These are phyloP conservation scores for Drosophila subquinaria DNA, from an alignment of 2,888 invertebrate species.

Conservation along the genomic window DNA sequence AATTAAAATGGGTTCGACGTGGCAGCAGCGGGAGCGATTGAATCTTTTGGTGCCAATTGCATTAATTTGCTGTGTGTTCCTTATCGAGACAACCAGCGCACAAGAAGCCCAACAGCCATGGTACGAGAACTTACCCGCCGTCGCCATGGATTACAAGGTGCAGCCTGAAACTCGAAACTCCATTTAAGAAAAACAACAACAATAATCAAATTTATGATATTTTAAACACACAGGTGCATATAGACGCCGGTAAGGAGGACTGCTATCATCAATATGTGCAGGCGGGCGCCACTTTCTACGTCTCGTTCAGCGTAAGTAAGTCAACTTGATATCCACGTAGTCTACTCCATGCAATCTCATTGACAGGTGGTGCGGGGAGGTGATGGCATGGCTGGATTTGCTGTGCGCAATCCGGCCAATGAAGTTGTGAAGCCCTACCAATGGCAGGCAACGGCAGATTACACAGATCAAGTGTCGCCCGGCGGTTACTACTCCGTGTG, in stretches of 20 bases:
- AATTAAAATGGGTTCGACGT: conserved; percentile 83
- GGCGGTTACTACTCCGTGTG: conserved; percentile 96
- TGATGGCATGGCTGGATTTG: conserved; percentile 97
- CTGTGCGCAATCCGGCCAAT: conserved; percentile 94
- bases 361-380: conserved; percentile 94
- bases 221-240: conserved; percentile 87
- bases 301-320: conserved; percentile 93
- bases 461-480: conserved; percentile 92
- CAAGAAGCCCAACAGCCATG: conserved; percentile 89
- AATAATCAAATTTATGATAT: not conserved
- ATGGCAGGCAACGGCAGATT: conserved; percentile 95
- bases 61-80: conserved; percentile 47
- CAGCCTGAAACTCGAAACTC: conserved; percentile 1
- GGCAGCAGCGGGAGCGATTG: conserved; percentile 78
- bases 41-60: conserved; percentile 55
- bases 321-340: not conserved
- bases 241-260: conserved; percentile 97
- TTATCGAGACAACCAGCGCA: conserved; percentile 58
- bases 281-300: conserved; percentile 95
- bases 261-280: conserved; percentile 98
- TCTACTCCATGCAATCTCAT: not conserved
- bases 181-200: conserved; percentile 17
- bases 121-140: conserved; percentile 95
- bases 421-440: conserved; percentile 95
- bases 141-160: conserved; percentile 97